phyloP scores from a whole-genome alignment of 2,797 vertebrate species.

The Eutrigla gurnardus region DNA sequence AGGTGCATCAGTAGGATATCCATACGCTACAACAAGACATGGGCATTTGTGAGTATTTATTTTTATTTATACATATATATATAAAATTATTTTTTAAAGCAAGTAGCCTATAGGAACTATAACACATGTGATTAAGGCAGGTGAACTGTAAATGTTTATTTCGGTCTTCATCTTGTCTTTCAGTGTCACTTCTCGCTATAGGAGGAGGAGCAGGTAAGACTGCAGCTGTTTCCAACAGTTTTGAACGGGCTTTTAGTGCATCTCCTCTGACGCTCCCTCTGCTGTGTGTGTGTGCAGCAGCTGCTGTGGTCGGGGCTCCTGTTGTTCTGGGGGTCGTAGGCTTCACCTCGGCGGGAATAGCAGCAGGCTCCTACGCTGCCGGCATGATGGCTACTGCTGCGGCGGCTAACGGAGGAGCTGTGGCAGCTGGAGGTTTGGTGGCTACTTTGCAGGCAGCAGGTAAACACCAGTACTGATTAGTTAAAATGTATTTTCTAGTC shows the following conservation, averaged over 20 bases:
- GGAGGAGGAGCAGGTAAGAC: slow-evolving; percentile 28
- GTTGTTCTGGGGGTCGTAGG: slow-evolving; percentile 26
- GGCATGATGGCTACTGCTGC: slow-evolving; percentile 71
- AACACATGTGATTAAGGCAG: background rate
- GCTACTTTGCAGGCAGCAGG: slow-evolving; percentile 64
- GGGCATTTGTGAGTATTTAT: background rate
- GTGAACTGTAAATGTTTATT: background rate
- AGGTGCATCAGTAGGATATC: background rate
- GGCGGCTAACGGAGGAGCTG: slow-evolving; percentile 60
- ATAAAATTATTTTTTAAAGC: too few species aligned
- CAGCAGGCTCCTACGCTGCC: slow-evolving; percentile 56
- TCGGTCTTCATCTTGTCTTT: slow-evolving; percentile 16
- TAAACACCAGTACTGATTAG: background rate
- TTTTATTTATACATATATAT: too few species aligned
- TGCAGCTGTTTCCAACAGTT: background rate
- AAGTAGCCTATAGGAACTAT: too few species aligned
- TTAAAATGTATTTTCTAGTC: too few species aligned
- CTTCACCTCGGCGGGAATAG: slow-evolving; percentile 67
- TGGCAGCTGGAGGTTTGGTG: slow-evolving; percentile 56
- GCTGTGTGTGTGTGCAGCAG: slow-evolving; percentile 10
- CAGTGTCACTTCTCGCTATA: fast-evolving
- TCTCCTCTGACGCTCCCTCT: background rate
- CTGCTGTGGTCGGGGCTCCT: slow-evolving; percentile 34
- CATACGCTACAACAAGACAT: background rate
- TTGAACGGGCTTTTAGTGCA: too few species aligned